Evolutionary conservation across 1,140 invertebrate species (phyloP).

Genomic region (Drosophila baimaii): DNA sequence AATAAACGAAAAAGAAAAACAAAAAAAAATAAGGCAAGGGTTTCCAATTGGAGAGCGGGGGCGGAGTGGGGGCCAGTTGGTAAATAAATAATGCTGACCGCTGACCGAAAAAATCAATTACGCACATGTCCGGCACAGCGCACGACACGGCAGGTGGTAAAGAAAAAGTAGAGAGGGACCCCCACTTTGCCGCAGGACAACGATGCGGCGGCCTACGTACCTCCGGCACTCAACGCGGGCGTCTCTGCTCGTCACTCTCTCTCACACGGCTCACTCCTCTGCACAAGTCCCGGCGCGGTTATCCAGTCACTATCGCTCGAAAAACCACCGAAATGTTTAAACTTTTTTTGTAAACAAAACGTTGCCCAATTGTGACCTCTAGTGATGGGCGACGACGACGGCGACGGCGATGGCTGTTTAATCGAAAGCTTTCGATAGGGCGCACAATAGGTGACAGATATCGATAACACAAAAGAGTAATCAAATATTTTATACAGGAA

Average conservation of each 20-base stretch:
- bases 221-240: neutral
- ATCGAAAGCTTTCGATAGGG: neutral
- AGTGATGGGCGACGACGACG: conserved; percentile 7
- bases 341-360: conserved; percentile 20
- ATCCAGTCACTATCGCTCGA: conserved; percentile 8
- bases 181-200: neutral
- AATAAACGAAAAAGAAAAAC: conserved; percentile 31
- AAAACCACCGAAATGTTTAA: conserved; percentile 17
- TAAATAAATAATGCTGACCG: conserved; percentile 36
- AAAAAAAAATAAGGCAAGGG: neutral
- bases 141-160: neutral
- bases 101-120: conserved; percentile 20
- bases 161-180: neutral
- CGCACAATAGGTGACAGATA: neutral
- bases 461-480: neutral
- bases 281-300: conserved; percentile 1
- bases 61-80: neutral
- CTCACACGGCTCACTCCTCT: neutral
- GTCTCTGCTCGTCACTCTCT: neutral
- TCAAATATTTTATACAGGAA: neutral
- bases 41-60: neutral
- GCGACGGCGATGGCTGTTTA: neutral
- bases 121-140: conserved; percentile 14
- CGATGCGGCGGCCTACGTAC: neutral
- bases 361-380: conserved; percentile 23